These are phyloP conservation scores for Heloderma charlesbogerti DNA, from an alignment of 2,113 vertebrate species.

Conservation along the genomic window DNA sequence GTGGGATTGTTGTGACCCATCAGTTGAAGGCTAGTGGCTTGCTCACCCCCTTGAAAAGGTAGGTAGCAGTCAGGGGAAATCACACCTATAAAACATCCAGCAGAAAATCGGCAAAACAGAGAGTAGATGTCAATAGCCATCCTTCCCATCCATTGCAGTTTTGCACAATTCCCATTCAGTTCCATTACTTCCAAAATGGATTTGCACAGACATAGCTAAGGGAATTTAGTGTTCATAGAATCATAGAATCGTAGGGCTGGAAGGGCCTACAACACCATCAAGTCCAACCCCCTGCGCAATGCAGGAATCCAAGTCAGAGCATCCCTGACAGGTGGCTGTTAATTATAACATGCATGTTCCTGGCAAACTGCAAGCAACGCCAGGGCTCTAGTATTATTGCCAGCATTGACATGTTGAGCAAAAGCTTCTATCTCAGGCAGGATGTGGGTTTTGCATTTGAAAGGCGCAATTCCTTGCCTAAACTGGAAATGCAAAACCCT, in stretches of 20 bases:
- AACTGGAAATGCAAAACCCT: too few relatives aligned
- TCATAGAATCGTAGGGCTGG: too few relatives aligned
- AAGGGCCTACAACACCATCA: too few relatives aligned
- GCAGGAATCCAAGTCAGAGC: too few relatives aligned
- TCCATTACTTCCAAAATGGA: neutral
- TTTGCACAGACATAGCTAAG: neutral
- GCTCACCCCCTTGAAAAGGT: neutral
- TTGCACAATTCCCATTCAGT: neutral
- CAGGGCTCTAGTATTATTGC: neutral
- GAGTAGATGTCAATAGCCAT: neutral
- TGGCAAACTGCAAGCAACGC: too few relatives aligned
- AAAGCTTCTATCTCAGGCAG: neutral
- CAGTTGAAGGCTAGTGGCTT: neutral
- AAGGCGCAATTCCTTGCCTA: neutral
- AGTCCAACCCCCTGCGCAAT: too few relatives aligned
- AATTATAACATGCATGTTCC: neutral
- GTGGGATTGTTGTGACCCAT: too few relatives aligned
- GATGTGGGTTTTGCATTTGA: neutral
- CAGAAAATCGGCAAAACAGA: neutral
- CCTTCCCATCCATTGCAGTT: neutral
- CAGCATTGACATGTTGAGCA: neutral
- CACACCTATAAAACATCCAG: neutral
- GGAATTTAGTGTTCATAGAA: neutral
- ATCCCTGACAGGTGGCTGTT: too few relatives aligned
- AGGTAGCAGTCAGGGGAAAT: neutral